Conservation (phyloP, 1,140 invertebrate species). For the Drosophila cardini region DNA sequence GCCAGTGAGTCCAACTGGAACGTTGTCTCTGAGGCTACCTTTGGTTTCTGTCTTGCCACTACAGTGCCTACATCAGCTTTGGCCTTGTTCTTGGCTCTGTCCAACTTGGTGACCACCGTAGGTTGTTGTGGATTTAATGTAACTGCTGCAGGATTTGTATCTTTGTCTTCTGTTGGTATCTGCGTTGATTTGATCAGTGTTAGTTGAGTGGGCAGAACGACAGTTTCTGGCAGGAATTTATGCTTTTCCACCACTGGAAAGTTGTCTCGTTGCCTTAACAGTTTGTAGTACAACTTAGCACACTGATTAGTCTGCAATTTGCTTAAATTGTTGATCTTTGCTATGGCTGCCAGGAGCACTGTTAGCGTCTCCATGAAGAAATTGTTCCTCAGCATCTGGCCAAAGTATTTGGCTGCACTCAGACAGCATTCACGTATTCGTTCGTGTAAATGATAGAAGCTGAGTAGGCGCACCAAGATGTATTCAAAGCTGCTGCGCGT, state of each 20-base stretch:
- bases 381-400: slow-evolving; percentile 63
- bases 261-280: slow-evolving; percentile 29
- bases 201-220: slow-evolving; percentile 43
- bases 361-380: slow-evolving; percentile 71
- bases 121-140: slow-evolving; percentile 18
- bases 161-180: not conserved
- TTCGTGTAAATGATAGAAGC: slow-evolving; percentile 58
- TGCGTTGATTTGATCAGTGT: not conserved
- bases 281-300: slow-evolving; percentile 63
- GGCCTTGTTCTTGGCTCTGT: slow-evolving; percentile 49
- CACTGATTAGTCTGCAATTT: slow-evolving; percentile 46
- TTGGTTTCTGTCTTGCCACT: slow-evolving; percentile 31
- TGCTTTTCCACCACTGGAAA: slow-evolving; percentile 65
- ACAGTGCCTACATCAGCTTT: slow-evolving; percentile 63
- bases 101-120: slow-evolving; percentile 49
- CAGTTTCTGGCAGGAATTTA: slow-evolving; percentile 41
- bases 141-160: not conserved
- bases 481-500: slow-evolving; percentile 70
- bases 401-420: slow-evolving; percentile 63
- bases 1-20: slow-evolving; percentile 39
- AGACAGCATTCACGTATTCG: slow-evolving; percentile 73
- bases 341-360: slow-evolving; percentile 69
- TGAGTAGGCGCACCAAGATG: slow-evolving; percentile 62
- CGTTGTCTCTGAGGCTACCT: not conserved
- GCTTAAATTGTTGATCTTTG: slow-evolving; percentile 68